Percentiles rank a stretch among this genome's conserved stretches.
Evolutionary conservation across 2,888 invertebrate genomes (phyloP).

Genomic region (Athrips mouffetella): DNA sequence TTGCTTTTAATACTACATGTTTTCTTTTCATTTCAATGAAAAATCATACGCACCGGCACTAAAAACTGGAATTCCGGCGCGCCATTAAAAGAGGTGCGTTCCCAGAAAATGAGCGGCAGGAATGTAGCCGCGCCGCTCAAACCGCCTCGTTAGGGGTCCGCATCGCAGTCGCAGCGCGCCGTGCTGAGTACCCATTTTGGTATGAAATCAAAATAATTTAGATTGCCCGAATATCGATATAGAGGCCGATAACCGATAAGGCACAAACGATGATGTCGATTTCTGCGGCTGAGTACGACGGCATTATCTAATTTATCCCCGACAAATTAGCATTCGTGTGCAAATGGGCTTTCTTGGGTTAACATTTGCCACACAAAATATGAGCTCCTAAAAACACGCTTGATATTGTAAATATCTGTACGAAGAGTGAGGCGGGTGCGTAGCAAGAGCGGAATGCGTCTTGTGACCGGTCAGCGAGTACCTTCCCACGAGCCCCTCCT

Average conservation of each 20-base stretch:
- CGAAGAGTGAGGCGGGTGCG: neutral
- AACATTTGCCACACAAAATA: neutral
- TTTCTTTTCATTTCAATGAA: constrained; percentile 70
- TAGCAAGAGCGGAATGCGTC: constrained; percentile 34
- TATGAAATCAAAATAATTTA: constrained; percentile 5
- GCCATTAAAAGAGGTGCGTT: constrained; percentile 55
- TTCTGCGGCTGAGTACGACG: neutral
- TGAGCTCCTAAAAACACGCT: constrained; percentile 2
- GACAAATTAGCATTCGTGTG: neutral
- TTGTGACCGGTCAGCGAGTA: constrained; percentile 35
- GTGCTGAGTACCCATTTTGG: neutral
- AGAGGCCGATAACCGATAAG: constrained; percentile 3
- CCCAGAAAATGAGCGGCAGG: constrained; percentile 63
- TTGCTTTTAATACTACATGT: constrained; percentile 52
- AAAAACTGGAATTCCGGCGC: constrained; percentile 62
- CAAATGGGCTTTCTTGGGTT: neutral
- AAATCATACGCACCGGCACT: constrained; percentile 56
- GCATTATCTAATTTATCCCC: neutral
- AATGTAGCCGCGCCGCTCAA: constrained; percentile 58
- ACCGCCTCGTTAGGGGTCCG: constrained; percentile 56
- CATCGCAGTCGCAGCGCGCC: constrained; percentile 22
- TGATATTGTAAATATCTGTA: constrained; percentile 7
- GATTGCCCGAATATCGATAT: neutral
- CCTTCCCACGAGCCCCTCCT: constrained; percentile 36
- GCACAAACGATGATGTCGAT: neutral